These are phyloP conservation scores for Brenthis hecate DNA, from an alignment of 2,888 invertebrate species.

Conservation along the genomic window DNA sequence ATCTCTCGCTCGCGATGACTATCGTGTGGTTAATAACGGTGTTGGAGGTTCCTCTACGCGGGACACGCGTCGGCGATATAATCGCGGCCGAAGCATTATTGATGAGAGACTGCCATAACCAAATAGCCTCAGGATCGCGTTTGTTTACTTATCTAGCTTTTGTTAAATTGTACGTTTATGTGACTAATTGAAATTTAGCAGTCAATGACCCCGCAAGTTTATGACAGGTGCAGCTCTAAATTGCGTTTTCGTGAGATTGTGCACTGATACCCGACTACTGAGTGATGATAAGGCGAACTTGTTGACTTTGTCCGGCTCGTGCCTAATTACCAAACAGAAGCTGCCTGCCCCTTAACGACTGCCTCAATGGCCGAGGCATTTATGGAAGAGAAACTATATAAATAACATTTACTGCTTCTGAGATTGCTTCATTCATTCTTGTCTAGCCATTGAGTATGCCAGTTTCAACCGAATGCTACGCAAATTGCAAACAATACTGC, in stretches of 20 bases:
- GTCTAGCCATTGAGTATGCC: constrained; percentile 67
- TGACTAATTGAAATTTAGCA: constrained; percentile 69
- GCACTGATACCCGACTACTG: constrained; percentile 69
- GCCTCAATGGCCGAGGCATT: constrained; percentile 58
- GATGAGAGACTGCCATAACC: constrained; percentile 76
- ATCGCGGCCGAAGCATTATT: constrained; percentile 78
- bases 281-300: constrained; percentile 61
- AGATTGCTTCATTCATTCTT: constrained; percentile 79
- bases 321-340: constrained; percentile 78
- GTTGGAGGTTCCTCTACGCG: constrained; percentile 73
- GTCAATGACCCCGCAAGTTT: constrained; percentile 64
- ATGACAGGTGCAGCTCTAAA: constrained; percentile 77
- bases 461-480: constrained; percentile 52
- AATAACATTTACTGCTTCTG: constrained; percentile 66
- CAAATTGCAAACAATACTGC: constrained; percentile 63
- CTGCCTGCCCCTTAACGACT: constrained; percentile 64
- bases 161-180: constrained; percentile 64
- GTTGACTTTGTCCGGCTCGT: constrained; percentile 53
- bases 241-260: constrained; percentile 80
- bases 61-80: constrained; percentile 78
- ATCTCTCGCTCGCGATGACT: constrained; percentile 76
- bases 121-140: constrained; percentile 78
- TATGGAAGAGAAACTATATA: constrained; percentile 72
- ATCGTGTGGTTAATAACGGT: constrained; percentile 79
- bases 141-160: constrained; percentile 75